These are phyloP conservation scores for Zophobas atratus DNA, from an alignment of 1,140 invertebrate species.

Conservation along the genomic window DNA sequence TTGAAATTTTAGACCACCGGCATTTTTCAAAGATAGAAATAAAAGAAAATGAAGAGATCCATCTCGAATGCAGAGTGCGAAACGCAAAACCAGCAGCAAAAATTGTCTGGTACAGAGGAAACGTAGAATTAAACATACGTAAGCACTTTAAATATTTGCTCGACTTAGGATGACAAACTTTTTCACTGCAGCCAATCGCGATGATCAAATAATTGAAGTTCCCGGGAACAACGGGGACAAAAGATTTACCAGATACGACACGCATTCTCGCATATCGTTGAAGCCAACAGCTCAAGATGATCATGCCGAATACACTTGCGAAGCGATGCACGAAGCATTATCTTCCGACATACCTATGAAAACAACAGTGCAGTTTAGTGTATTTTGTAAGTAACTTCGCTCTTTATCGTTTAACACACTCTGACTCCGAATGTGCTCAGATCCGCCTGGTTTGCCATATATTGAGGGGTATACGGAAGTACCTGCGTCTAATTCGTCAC, in stretches of 20 bases:
- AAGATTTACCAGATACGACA: slow-evolving; percentile 70
- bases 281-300: slow-evolving; percentile 90
- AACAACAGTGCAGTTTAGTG: slow-evolving; percentile 87
- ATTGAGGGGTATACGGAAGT: slow-evolving; percentile 91
- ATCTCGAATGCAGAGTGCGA: slow-evolving; percentile 85
- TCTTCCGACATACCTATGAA: slow-evolving; percentile 83
- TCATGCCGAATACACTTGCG: slow-evolving; percentile 90
- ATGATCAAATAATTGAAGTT: slow-evolving; percentile 72
- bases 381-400: slow-evolving; percentile 83
- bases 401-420: slow-evolving; percentile 1
- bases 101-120: slow-evolving; percentile 91
- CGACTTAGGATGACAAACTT: slow-evolving; percentile 2
- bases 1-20: slow-evolving; percentile 86
- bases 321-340: slow-evolving; percentile 91
- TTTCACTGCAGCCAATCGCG: slow-evolving; percentile 71
- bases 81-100: slow-evolving; percentile 91
- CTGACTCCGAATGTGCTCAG: slow-evolving; percentile 69
- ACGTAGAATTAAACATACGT: slow-evolving; percentile 86
- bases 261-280: slow-evolving; percentile 76
- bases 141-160: slow-evolving; percentile 56
- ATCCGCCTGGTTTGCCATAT: slow-evolving; percentile 92
- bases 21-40: slow-evolving; percentile 87
- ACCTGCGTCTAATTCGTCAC: slow-evolving; percentile 68
- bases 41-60: slow-evolving; percentile 85
- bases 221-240: slow-evolving; percentile 62